Evolutionary conservation across 2,888 invertebrate genomes (phyloP).

Genomic region (Eulithis testata): DNA sequence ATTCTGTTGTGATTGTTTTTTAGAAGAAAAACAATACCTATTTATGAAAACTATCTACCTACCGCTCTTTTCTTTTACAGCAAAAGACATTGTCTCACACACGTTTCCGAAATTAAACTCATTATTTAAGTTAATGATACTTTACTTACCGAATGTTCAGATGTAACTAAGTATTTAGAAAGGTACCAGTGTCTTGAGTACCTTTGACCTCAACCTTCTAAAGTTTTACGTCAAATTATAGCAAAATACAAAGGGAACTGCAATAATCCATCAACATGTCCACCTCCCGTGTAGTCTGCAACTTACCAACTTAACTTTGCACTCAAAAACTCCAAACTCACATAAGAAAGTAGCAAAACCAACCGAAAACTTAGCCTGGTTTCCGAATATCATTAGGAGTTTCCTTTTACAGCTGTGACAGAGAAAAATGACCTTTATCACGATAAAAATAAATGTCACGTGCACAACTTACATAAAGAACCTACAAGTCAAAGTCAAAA

Average conservation of each 20-base stretch:
- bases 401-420: constrained; percentile 40
- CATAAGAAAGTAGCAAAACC: constrained; percentile 38
- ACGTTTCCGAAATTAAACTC: too few species aligned
- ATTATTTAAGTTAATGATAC: too few species aligned
- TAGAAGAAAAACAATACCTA: constrained; percentile 6
- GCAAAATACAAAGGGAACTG: constrained; percentile 61
- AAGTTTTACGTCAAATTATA: constrained; percentile 44
- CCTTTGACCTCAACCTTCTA: constrained; percentile 9
- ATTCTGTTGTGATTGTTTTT: constrained; percentile 45
- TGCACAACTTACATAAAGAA: constrained; percentile 36
- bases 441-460: constrained; percentile 45
- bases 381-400: constrained; percentile 57
- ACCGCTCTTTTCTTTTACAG: too few species aligned
- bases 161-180: too few species aligned
- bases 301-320: constrained; percentile 52
- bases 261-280: constrained; percentile 74
- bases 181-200: not conserved
- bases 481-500: constrained; percentile 43
- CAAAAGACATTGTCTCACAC: too few species aligned
- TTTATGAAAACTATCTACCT: not conserved
- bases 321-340: constrained; percentile 27
- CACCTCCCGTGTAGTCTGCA: constrained; percentile 46
- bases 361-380: constrained; percentile 55
- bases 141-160: too few species aligned
- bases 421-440: constrained; percentile 48